Percentiles rank a stretch among this genome's conserved stretches.
Conservation (phyloP, 2,888 invertebrate genomes). For the Diloba caeruleocephala region DNA sequence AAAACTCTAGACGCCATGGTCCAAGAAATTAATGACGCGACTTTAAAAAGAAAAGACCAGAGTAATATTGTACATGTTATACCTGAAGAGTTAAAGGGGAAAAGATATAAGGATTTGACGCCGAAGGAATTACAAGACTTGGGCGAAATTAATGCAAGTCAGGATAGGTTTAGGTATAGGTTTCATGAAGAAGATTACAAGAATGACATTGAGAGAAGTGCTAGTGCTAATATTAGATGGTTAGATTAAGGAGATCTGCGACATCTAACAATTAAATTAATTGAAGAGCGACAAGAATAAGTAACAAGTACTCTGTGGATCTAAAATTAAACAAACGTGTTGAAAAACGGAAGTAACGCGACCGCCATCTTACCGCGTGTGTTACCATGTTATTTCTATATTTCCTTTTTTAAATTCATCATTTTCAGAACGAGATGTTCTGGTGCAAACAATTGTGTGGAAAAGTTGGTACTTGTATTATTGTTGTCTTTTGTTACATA, state of each 20-base stretch:
- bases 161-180: constrained; percentile 78
- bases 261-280: background rate
- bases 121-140: constrained; percentile 72
- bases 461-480: no score
- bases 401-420: no score
- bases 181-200: constrained; percentile 75
- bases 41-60: constrained; percentile 38
- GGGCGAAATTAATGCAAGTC: constrained; percentile 72
- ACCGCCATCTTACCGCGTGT: no score
- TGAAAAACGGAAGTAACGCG: no score
- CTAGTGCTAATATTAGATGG: constrained; percentile 69
- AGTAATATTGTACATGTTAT: constrained; percentile 47
- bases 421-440: no score
- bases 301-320: no score
- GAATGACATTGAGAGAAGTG: constrained; percentile 65
- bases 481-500: background rate
- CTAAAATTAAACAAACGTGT: no score
- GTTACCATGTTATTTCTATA: no score
- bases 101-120: constrained; percentile 73
- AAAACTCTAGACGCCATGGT: constrained; percentile 76
- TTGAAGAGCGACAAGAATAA: no score
- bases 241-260: constrained; percentile 64
- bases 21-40: constrained; percentile 67
- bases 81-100: constrained; percentile 72
- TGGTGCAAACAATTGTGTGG: no score